phyloP scores from a whole-genome alignment of 2,113 vertebrate genomes.

The Sander lucioperca region DNA sequence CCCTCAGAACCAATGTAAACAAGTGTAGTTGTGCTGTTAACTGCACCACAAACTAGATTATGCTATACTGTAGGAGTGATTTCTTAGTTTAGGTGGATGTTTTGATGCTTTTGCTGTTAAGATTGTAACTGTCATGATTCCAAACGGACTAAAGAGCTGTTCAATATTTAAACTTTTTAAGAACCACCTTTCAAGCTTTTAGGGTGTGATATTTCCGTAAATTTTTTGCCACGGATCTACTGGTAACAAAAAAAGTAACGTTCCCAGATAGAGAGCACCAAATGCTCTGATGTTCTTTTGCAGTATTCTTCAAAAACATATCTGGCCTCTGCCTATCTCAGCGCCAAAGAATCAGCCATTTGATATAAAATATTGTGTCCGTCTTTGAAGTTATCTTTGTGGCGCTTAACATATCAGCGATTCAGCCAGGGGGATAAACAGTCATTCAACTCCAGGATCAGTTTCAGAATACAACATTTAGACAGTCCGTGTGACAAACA shows the following conservation, averaged over 20 bases:
- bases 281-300: not conserved
- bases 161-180: not conserved
- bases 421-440: slow-evolving; percentile 57
- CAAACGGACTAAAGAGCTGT: not conserved
- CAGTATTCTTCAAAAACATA: slow-evolving; percentile 8
- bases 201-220: not conserved
- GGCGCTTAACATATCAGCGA: slow-evolving; percentile 43
- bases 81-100: not conserved
- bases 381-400: slow-evolving; percentile 46
- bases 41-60: not conserved
- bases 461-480: slow-evolving; percentile 25
- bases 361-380: slow-evolving; percentile 17
- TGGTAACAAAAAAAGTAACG: not conserved
- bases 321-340: slow-evolving; percentile 14
- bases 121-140: not conserved
- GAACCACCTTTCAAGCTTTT: not conserved
- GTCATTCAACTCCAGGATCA: slow-evolving; percentile 29
- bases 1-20: not conserved
- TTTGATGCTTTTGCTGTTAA: not conserved
- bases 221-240: not conserved
- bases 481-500: not conserved
- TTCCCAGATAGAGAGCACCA: not conserved
- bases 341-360: slow-evolving; percentile 20
- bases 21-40: not conserved
- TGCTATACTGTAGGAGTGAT: not conserved